Base-by-base conservation (phyloP, 2,113 vertebrate genomes). In the Macquaria ambigua region DNA sequence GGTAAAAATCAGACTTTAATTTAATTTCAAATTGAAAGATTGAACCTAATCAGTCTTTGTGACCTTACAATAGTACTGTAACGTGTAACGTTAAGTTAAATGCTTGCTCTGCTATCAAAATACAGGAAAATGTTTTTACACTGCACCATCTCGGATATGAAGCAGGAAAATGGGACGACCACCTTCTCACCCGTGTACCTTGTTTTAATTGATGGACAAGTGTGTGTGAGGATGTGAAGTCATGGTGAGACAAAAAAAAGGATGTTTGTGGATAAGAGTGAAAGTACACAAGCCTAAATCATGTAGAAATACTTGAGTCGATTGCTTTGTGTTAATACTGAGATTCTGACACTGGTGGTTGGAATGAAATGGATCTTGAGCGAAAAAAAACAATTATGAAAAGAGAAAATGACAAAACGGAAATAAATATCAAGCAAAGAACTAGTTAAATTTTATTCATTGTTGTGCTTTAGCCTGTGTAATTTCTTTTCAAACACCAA, bases 371-470 rank as follows among this genome's bases (percentile, higher is more conserved):
- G 59, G 34, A 55, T 70, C 28, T 74, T 23, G 31, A 82, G 53
- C 3, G 50, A 23, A 58, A 87, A 55, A 15, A 43, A n/a, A 68
- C 25, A 67, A 46, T n/a, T n/a, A 3, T n/a, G 23, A 5, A 72
- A 58, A 58, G 10, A 78, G 8, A 82, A 90, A 82, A 84, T 71
- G 72, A 85, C 46, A 91, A 86, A 82, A 87, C 58, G 68, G 76
- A 93, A 84, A 92, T 89, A 89, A 92, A 90, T 91, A 91, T 93
- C 89, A 92, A 94, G 85, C 90, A 90, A 92, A 94, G 74, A 92
- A 94, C 94, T 90, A 93, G 75, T 89, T 93, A n/a, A 89, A 86
- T 93, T 96, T 96, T 95, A 96, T 95, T 96, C n/a, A 92, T 87
- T 74, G 82, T 95, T 96, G 94, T 95, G 95, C 93, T 95, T 96